phyloP scores from a whole-genome alignment of 2,797 vertebrate genomes.

The Luscinia megarhynchos region DNA sequence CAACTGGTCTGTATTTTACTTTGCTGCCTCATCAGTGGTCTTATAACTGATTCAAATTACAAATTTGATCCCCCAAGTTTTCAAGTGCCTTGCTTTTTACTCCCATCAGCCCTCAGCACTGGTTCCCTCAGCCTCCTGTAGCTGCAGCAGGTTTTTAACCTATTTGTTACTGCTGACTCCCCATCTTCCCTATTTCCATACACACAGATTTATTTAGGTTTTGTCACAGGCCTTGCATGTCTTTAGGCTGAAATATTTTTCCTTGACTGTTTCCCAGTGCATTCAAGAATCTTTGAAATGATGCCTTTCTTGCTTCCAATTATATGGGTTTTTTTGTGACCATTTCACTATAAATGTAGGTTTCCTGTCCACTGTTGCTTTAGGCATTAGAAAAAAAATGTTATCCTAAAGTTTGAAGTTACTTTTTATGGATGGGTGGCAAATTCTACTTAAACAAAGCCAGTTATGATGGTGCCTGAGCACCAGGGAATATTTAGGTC shows the following conservation, averaged over 20 bases:
- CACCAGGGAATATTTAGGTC: not conserved
- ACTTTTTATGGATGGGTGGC: not conserved
- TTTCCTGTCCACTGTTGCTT: not conserved
- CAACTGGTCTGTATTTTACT: rapidly evolving
- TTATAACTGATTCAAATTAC: not conserved
- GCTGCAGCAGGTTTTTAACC: not conserved
- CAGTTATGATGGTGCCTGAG: not conserved
- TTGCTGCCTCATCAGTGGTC: not conserved
- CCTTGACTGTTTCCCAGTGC: not conserved
- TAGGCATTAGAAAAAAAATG: not conserved
- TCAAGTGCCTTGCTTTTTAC: not conserved
- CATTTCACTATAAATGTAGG: not conserved
- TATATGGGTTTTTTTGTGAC: not conserved
- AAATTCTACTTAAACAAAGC: not conserved
- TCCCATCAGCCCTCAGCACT: not conserved
- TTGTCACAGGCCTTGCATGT: not conserved
- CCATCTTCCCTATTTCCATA: not conserved
- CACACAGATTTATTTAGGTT: not conserved
- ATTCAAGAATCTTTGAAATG: not conserved
- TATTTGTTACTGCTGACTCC: not conserved
- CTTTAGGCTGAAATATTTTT: not conserved
- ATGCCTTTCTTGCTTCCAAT: not conserved
- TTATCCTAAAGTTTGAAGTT: not conserved
- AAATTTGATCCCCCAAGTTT: not conserved
- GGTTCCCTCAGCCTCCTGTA: not conserved